Conservation (phyloP, 2,888 invertebrate genomes). For the Petrolisthes manimaculis region DNA sequence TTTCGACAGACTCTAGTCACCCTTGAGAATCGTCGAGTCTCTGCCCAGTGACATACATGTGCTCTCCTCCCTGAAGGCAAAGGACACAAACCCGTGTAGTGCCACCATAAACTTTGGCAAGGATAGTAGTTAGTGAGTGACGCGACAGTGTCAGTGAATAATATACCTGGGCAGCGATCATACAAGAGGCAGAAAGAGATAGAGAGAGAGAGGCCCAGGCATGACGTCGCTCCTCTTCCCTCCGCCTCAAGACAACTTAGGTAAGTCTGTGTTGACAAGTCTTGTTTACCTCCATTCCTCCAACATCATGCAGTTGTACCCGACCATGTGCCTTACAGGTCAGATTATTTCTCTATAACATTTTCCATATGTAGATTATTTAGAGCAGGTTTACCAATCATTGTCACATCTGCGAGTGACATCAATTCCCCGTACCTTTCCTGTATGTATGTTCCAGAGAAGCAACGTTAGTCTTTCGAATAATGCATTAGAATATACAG, state of each 20-base stretch:
- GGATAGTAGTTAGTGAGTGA: conserved; percentile 32
- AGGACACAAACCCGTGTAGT: conserved; percentile 12
- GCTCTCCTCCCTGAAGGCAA: not conserved
- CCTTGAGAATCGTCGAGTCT: not conserved
- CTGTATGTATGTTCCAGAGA: too few species aligned
- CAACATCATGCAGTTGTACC: not conserved
- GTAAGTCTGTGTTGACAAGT: not conserved
- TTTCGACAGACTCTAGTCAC: conserved; percentile 12
- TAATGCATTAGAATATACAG: too few species aligned
- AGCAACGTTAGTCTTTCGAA: too few species aligned
- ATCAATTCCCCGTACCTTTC: too few species aligned
- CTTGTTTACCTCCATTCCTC: not conserved
- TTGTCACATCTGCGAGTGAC: too few species aligned
- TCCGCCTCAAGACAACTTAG: conserved; percentile 25
- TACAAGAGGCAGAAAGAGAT: not conserved
- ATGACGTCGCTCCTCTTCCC: conserved; percentile 45
- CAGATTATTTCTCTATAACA: not conserved
- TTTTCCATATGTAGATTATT: too few species aligned
- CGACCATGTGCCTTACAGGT: not conserved
- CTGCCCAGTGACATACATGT: conserved; percentile 6
- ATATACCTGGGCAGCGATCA: conserved; percentile 16
- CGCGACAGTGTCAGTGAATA: conserved; percentile 36
- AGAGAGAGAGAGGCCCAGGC: conserved; percentile 29
- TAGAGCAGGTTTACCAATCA: too few species aligned
- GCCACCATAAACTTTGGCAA: conserved; percentile 32